Evolutionary conservation across 2,888 invertebrate species (phyloP), one percentile per base, ranked within the genome.

Genomic region (Orthosia gothica): DNA sequence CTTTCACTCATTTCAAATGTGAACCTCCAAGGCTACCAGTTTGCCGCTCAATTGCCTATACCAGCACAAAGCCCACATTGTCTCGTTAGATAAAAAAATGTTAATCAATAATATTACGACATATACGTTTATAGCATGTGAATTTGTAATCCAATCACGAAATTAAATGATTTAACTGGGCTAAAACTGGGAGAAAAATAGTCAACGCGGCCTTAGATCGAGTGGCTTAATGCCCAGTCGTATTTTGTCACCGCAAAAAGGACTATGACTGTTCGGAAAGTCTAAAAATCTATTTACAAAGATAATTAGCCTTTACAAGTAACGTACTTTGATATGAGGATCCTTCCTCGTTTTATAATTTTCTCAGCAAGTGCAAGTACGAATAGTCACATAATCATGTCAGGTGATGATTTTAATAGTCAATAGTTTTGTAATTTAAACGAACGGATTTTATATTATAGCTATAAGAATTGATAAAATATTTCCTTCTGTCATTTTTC

Each of bases 1-100:
- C 96, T 96, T 96, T 96, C 96, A 95, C 96, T 95, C 92, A 93
- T 93, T 94, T 93, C 90, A 89, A 94, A 92, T 93, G 91, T 89
- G 90, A 91, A 91, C 91, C 90, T 92, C 91, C 94, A 96, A 96
- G 96, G 96, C 92, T 94, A 90, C 83, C 79, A 77, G 86, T 92
- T 93, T 90, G 90, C 90, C 91, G 92, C 92, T 92, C 92, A 90
- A 94, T 93, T 87, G 92, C 85, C 89, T 92, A 73, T 90, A 91
- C 65, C 85, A 81, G 86, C 87, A 92, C 92, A 91, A 92, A 92
- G 91, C 88, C 83, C 80, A 86, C 87, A 92, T 93, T 93, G 92
- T 92, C 86, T 89, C 74, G 73, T 86, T 83, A 79, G 72, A 87
- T 83, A 83, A 83, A 85, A n/a, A 86, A 76, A 71, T 74, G 72